Conservation (phyloP, 2,797 vertebrate species). For the Cryptoblepharus egeriae region DNA sequence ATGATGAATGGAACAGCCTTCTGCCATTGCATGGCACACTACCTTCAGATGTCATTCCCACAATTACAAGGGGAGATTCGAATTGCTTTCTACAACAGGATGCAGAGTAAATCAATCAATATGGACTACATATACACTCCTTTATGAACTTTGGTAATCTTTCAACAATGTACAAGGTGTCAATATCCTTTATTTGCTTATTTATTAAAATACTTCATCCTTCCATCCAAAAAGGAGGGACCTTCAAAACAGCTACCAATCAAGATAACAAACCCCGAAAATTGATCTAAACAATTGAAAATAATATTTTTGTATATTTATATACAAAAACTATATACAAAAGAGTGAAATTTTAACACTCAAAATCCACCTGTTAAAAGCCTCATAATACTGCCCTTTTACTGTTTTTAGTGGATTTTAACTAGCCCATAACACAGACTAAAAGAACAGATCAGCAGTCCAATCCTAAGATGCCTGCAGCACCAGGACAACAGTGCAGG, state of each 20-base stretch:
- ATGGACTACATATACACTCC: neutral
- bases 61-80: neutral
- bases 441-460: rapidly evolving
- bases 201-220: neutral
- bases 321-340: neutral
- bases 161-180: neutral
- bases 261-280: neutral
- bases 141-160: neutral
- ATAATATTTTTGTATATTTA: no score
- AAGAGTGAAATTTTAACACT: neutral
- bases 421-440: neutral
- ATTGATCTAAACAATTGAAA: neutral
- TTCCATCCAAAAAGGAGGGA: no score
- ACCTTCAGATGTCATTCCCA: neutral
- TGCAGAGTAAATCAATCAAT: neutral
- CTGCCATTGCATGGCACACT: slow-evolving; percentile 7
- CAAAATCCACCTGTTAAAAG: slow-evolving; percentile 3
- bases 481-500: no score
- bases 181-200: neutral
- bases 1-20: slow-evolving; percentile 2
- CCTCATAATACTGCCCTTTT: neutral
- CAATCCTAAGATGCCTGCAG: no score
- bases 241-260: no score
- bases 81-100: neutral
- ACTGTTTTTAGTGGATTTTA: neutral